Evolutionary conservation across 1,140 invertebrate species (phyloP), one percentile per base, ranked within the genome.

Genomic region (Chymomyza costata): DNA sequence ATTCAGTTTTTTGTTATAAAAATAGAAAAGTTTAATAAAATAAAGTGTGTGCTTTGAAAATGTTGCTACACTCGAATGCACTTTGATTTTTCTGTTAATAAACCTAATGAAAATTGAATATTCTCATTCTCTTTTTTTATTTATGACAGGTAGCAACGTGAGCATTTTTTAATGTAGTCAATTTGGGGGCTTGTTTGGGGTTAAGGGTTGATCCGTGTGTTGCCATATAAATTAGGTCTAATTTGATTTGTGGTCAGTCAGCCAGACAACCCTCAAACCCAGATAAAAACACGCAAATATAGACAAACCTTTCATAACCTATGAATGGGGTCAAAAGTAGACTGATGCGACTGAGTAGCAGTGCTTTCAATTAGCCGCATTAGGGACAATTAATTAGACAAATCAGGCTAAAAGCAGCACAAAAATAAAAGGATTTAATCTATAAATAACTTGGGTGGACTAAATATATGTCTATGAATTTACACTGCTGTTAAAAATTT

Each of bases 21-120:
- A 52, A 39, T 48, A 53, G 35, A 25, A 14, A 44, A 69, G 59
- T 69, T 69, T 54, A 59, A 70, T 69, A 48, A 60, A 70, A 25
- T 49, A 49, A 65, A 70, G 54, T 39, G 51, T 39, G 14, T 16
- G 19, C 10, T 13, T 34, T 30, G 21, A 21, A 19, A 14, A 47
- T 49, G 45, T 55, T 32, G n/a, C n/a, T 28, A 43, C 32, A 60
- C 43, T 48, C 25, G 13, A 70, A 43, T 53, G 56, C 51, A 65
- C 19, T 28, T 39, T 6, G 21, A 25, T 25, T 25, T n/a, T 19
- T 28, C 38, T 30, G 51, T 1, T 17, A 15, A 1, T 11, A 1
- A 14, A 35, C 50, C 40, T 61, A 74, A 68, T 61, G 35, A 31
- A 62, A 56, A n/a, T n/a, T 69, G 51, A 57, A 51, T 59, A n/a